Evolutionary conservation across 1,140 invertebrate genomes (phyloP).

Genomic region (Drosophila burlai): DNA sequence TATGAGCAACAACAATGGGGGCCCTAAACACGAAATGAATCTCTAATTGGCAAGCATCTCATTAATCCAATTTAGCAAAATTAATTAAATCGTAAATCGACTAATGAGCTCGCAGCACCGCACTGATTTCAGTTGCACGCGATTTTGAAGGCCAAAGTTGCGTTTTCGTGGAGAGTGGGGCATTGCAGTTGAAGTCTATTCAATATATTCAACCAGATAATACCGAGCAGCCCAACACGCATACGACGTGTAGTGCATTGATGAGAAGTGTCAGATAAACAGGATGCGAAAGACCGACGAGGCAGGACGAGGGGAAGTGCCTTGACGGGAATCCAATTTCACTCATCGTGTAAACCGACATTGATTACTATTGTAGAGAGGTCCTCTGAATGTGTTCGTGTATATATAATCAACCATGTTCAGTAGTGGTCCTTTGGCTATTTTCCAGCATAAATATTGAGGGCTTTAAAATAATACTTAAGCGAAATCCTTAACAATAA

Average conservation of each 20-base stretch:
- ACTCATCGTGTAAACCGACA: constrained; percentile 38
- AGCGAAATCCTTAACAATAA: background rate
- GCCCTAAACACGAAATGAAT: constrained; percentile 53
- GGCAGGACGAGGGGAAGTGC: background rate
- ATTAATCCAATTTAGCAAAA: constrained; percentile 81
- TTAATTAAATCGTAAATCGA: constrained; percentile 80
- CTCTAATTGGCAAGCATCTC: constrained; percentile 73
- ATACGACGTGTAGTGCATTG: constrained; percentile 56
- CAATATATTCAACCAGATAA: constrained; percentile 61
- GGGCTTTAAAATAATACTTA: background rate
- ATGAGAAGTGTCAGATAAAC: constrained; percentile 51
- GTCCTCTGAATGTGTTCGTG: constrained; percentile 35
- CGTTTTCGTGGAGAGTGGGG: background rate
- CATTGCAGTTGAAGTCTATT: constrained; percentile 46
- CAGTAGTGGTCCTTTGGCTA: background rate
- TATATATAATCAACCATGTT: constrained; percentile 27
- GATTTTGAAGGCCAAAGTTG: constrained; percentile 42
- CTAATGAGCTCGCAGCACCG: constrained; percentile 65
- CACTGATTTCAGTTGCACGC: constrained; percentile 51
- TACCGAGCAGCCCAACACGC: constrained; percentile 45
- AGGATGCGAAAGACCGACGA: background rate
- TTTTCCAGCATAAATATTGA: background rate
- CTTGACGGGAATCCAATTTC: constrained; percentile 42
- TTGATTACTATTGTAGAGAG: constrained; percentile 22
- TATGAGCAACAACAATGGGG: constrained; percentile 44